These are phyloP conservation scores for Conus ventricosus DNA, from an alignment of 1,140 invertebrate species.

Conservation along the genomic window DNA sequence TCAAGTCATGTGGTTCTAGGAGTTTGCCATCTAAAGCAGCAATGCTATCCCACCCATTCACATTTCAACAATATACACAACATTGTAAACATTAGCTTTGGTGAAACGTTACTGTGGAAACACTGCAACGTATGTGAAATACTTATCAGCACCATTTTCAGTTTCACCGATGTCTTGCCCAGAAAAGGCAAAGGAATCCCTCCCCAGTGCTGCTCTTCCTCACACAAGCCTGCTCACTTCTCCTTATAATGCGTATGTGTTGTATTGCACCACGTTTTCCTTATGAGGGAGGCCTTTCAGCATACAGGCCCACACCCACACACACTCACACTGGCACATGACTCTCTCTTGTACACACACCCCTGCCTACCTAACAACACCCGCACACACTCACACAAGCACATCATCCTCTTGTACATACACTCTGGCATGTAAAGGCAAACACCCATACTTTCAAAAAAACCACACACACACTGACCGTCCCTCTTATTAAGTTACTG, in stretches of 20 bases:
- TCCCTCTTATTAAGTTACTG: too few species aligned
- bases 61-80: too few species aligned
- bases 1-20: background rate
- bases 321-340: slow-evolving; percentile 6
- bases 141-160: background rate
- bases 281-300: too few species aligned
- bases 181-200: background rate
- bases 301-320: background rate
- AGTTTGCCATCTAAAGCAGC: background rate
- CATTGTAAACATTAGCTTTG: too few species aligned
- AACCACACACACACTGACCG: too few species aligned
- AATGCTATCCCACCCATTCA: background rate
- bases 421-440: too few species aligned
- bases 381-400: slow-evolving; percentile 14
- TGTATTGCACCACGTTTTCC: background rate
- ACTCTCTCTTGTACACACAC: too few species aligned
- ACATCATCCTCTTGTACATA: too few species aligned
- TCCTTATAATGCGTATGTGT: background rate
- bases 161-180: background rate
- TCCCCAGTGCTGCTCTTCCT: background rate
- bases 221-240: background rate
- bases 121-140: background rate
- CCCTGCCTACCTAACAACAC: too few species aligned
- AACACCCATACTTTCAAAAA: too few species aligned
- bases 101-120: background rate